Evolutionary conservation across 2,888 invertebrate species (phyloP), one percentile per base, ranked within the genome.

Genomic region (Mesorhabditis belari): DNA sequence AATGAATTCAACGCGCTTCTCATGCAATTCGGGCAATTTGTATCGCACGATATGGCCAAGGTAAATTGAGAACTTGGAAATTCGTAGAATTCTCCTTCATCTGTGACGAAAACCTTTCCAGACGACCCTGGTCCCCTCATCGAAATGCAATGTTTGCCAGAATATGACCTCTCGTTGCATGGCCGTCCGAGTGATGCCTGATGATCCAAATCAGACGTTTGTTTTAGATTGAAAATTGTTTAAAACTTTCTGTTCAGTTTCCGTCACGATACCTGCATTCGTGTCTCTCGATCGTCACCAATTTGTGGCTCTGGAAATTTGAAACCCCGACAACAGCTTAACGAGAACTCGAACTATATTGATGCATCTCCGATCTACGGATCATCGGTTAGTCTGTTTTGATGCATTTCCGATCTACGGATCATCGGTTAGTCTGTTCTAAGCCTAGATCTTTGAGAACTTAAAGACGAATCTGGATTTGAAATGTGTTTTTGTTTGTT

Each of bases 351-450:
- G 56, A 62, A 70, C 59, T 71, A 87, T 80, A 89, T 99, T 64
- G 94, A 98, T 82, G 96, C 75, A 2, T 95, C 95, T 12, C 92
- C 93, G 84, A 90, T 98, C 0, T 98, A 99, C 81, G 96, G 96
- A 2, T 95, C 89, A 80, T 75, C 76, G 1, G 65, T 69, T 6
- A n/a, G 44, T 35, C 59, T 71, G 87, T 80, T 89, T 99, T 64
- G 94, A 98, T 82, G 96, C 75, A 2, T 95, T 95, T 12, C 92
- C 93, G 84, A 90, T 98, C 0, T 98, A 99, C 81, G 96, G 96
- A 2, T 95, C 89, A 80, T 75, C 76, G 1, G 65, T 69, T 6
- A n/a, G 44, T 35, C 59, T 71, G 87, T 80, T 89, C 99, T 64
- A 94, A 98, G n/a, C n/a, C n/a, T n/a, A n/a, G n/a, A n/a, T n/a